Base-by-base conservation (phyloP, 1,140 invertebrate genomes). In the Musca domestica region DNA sequence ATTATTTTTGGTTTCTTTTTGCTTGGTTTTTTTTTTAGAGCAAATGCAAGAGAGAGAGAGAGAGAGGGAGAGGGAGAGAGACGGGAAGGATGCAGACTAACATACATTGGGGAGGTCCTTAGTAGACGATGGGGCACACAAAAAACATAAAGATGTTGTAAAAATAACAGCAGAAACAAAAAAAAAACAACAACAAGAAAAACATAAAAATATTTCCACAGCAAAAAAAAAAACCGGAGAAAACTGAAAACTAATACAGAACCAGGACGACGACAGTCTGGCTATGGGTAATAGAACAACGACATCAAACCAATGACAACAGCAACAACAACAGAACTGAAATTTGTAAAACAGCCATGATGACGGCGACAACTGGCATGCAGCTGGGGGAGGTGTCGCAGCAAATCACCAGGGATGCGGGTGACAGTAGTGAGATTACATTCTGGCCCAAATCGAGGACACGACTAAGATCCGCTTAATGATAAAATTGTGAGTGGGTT, bases 201-300 rank as follows among this genome's bases (percentile, higher is more conserved):
- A 66, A 0, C 17, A 61, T 10, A 56, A 56, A 41, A 14, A 66
- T 34, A 14, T 20, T 20, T 23, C 15, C n/a, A 51, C 12, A 46
- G 47, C 48, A 67, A 30, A 20, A 63, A 67, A 67, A 30, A 20
- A 63, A 67, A 63, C 41, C 49, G 61, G 22, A 54, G 52, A n/a
- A 56, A 20, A 19, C 10, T 51, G 49, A 51, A 9, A 17, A 51
- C 22, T 12, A 27, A 27, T 41, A 41, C 15, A 19, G 27, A 23
- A 34, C 27, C 27, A 41, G 17, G 56, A 61, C 27, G 27, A 61
- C 56, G 27, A 61, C 56, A 61, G 56, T 34, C 56, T 61, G 56
- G 30, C 56, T 61, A 61, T 41, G 56, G 56, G 56, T 61, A 61
- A 61, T 61, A 34, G 56, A 61, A 61, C 56, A 23, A 41, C 27